Evolutionary conservation across 1,140 invertebrate species (phyloP).

Genomic region (Drosophila chauvacae): DNA sequence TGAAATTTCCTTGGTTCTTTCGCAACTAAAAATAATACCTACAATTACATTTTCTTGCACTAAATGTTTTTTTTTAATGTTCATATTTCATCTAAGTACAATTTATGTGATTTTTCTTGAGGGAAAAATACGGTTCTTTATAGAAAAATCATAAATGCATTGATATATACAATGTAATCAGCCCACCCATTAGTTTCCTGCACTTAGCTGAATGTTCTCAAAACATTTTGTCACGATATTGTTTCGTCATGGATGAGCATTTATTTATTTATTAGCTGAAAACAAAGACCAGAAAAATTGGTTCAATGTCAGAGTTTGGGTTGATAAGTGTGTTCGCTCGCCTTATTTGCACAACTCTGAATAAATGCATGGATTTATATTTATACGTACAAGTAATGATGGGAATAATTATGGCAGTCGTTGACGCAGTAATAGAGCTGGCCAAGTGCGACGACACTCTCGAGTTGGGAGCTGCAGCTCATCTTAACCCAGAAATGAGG

Average conservation of each 20-base stretch:
- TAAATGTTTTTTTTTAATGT: too few relatives aligned
- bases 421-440: conserved; percentile 65
- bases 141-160: too few relatives aligned
- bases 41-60: too few relatives aligned
- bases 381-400: conserved; percentile 37
- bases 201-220: neutral
- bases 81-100: too few relatives aligned
- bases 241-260: conserved; percentile 27
- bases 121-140: too few relatives aligned
- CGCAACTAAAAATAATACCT: too few relatives aligned
- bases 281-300: conserved; percentile 32
- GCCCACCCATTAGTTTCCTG: neutral
- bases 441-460: conserved; percentile 43
- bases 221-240: conserved; percentile 16
- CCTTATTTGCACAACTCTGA: conserved; percentile 54
- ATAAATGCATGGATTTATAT: conserved; percentile 46
- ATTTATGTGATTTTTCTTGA: too few relatives aligned
- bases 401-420: conserved; percentile 59
- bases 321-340: conserved; percentile 35
- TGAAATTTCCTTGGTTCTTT: too few relatives aligned
- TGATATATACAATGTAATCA: too few relatives aligned
- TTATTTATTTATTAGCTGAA: conserved; percentile 31
- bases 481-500: conserved; percentile 76
- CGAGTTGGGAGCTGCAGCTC: conserved; percentile 35
- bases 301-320: conserved; percentile 39